Conservation (phyloP, 2,113 vertebrate species). For the Macaca mulatta region DNA sequence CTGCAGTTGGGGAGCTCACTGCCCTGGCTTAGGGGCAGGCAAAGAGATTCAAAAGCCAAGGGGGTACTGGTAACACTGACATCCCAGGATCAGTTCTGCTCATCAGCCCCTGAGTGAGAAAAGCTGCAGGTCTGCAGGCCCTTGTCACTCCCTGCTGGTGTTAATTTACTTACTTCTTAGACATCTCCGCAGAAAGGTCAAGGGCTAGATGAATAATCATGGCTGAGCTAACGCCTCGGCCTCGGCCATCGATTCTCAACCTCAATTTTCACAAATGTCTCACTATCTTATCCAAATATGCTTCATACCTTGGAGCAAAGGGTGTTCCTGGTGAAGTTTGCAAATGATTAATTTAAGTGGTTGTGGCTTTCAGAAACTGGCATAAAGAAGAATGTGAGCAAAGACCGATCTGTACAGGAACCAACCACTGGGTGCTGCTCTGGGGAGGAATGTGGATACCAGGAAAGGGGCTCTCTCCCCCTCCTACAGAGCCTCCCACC, state of each 20-base stretch:
- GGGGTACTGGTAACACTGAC: not conserved
- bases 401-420: not conserved
- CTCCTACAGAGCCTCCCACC: not conserved
- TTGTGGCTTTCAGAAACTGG: not conserved
- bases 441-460: not conserved
- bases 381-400: not conserved
- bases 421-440: not conserved
- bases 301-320: conserved; percentile 18
- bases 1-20: not conserved
- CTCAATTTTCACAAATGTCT: conserved; percentile 49
- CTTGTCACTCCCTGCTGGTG: not conserved
- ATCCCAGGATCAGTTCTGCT: not conserved
- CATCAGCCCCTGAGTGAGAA: not conserved
- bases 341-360: not conserved
- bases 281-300: conserved; percentile 43
- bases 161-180: conserved; percentile 48
- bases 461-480: not conserved
- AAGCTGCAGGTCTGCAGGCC: not conserved
- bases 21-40: not conserved
- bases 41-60: not conserved
- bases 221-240: not conserved
- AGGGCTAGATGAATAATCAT: conserved; percentile 25
- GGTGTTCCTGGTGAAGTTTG: not conserved
- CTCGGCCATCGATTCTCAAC: not conserved
- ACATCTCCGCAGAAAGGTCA: conserved; percentile 37